phyloP scores from a whole-genome alignment of 1,140 invertebrate species.

The Orchestia grillus region DNA sequence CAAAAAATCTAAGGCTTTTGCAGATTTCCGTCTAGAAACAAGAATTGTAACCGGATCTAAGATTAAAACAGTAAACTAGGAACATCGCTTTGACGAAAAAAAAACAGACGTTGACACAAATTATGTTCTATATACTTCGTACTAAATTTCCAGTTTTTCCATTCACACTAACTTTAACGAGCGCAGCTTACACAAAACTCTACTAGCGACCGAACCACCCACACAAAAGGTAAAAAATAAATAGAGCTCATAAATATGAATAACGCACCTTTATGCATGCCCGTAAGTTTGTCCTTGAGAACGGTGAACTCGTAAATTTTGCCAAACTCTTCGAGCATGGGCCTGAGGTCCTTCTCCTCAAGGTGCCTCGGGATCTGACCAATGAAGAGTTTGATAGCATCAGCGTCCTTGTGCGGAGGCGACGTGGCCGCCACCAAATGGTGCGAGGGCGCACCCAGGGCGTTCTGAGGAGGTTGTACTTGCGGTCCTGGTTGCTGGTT shows the following conservation, averaged over 20 bases:
- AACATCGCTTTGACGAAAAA: neutral
- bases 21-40: too few relatives aligned
- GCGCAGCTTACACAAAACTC: neutral
- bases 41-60: too few relatives aligned
- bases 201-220: neutral
- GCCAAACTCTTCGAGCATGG: slow-evolving; percentile 93
- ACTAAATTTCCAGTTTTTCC: neutral
- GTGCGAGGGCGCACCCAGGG: slow-evolving; percentile 51
- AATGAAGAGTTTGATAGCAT: slow-evolving; percentile 88
- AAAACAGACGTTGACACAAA: neutral
- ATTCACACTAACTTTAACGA: neutral
- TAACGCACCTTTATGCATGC: slow-evolving; percentile 88
- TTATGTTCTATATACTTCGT: neutral
- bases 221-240: neutral
- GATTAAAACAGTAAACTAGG: too few relatives aligned
- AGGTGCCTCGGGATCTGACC: slow-evolving; percentile 93
- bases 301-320: slow-evolving; percentile 95
- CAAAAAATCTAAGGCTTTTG: too few relatives aligned
- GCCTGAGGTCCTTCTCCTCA: slow-evolving; percentile 88
- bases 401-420: slow-evolving; percentile 72
- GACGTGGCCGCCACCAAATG: slow-evolving; percentile 66
- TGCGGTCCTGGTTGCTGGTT: slow-evolving; percentile 27
- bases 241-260: neutral
- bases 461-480: slow-evolving; percentile 58
- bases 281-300: slow-evolving; percentile 92